Base-by-base conservation (phyloP, 2,888 invertebrate species). In the Scaptomyza polygonia region DNA sequence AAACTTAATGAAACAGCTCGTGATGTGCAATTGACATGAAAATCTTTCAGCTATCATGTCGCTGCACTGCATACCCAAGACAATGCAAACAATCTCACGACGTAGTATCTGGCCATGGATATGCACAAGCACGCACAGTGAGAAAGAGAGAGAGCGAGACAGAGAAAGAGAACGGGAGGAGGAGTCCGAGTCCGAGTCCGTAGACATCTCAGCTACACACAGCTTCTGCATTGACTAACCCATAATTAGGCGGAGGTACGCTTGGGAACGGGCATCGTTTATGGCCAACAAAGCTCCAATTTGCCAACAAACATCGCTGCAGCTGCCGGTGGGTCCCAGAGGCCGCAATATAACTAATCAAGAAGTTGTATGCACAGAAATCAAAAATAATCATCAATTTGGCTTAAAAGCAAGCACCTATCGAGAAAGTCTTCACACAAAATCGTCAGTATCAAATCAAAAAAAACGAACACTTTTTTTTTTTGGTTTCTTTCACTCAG, bases 341-440 rank as follows among this genome's bases (percentile, higher is more conserved):
- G 27, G 36, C 64, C 34, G 72, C 82, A 82, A 71, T 82, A 82
- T 82, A 87, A 82, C 82, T 83, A 85, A 82, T 87, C 88, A 87
- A 75, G 72, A 77, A 72, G 80, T 77, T 62, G 81, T 86, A 68
- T 77, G 65, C 56, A 62, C 58, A 69, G 64, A 78, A 82, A 87
- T 86, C 85, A 87, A 66, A 84, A 82, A 87, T 81, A 81, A 82
- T 82, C 81, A 79, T 67, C 77, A 82, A 82, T 82, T 85, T 68
- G 73, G 66, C 65, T 62, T 68, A 49, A 67, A 63, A 32, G 72
- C 57, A 43, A 39, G 62, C 30, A 30, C 29, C 53, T 45, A 78
- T 51, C 66, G 69, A 70, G 84, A 80, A 80, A 86, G 86, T 79
- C 59, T 1, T 56, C 47, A 48, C 54, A 57, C 75, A 79, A 79